These are phyloP conservation scores for Semicossyphus pulcher DNA, from an alignment of 2,113 vertebrate species.

Conservation along the genomic window DNA sequence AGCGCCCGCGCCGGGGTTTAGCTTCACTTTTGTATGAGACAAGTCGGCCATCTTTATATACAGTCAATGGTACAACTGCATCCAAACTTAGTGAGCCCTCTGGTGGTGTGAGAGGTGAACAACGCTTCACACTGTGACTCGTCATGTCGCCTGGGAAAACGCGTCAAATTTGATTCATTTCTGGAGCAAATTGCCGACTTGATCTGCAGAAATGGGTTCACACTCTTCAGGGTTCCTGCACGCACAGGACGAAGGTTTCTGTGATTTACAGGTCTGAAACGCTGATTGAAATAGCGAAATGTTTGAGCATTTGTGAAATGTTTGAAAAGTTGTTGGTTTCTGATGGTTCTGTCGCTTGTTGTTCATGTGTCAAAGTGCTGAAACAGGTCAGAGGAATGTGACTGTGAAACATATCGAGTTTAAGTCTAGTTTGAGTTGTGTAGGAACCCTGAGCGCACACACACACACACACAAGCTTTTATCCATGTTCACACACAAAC, in stretches of 20 bases:
- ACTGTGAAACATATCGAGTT: slow-evolving; percentile 18
- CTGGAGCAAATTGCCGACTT: slow-evolving; percentile 20
- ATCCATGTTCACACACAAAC: neutral
- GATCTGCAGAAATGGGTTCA: accelerated
- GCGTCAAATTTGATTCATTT: neutral
- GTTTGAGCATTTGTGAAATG: no score
- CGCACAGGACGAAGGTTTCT: neutral
- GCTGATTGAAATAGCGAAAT: neutral
- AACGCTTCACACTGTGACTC: neutral
- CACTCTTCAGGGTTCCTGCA: slow-evolving; percentile 21
- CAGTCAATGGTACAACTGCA: no score
- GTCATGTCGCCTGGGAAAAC: neutral
- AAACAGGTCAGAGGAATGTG: neutral
- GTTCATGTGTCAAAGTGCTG: neutral
- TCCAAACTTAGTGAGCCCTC: neutral
- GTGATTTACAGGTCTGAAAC: neutral
- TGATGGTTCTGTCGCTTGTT: no score
- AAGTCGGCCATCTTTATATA: no score
- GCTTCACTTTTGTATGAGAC: no score
- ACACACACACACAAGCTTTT: neutral
- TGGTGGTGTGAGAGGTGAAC: neutral
- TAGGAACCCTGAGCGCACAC: slow-evolving; percentile 5
- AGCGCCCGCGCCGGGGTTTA: no score
- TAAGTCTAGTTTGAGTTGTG: slow-evolving; percentile 2
- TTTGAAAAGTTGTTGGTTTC: no score